Percentiles rank a stretch among this genome's conserved stretches.
These are phyloP conservation scores for Oryctes rhinoceros DNA, from an alignment of 1,140 invertebrate species.

Conservation along the genomic window DNA sequence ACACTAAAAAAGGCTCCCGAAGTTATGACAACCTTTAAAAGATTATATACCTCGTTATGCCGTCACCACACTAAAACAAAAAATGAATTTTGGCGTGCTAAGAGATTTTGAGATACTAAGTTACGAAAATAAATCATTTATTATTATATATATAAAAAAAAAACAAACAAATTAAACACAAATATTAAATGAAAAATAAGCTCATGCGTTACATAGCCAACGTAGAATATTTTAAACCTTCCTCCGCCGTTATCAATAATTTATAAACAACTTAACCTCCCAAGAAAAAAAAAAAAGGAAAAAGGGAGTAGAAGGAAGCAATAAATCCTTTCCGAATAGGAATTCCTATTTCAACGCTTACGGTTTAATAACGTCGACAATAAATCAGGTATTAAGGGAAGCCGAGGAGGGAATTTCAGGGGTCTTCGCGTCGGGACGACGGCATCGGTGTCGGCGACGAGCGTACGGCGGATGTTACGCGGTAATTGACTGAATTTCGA, in stretches of 20 bases:
- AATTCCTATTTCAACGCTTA: not conserved
- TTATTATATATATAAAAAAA: too few species aligned
- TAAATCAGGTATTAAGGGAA: not conserved
- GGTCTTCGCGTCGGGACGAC: not conserved
- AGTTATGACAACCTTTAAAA: too few species aligned
- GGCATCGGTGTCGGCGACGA: not conserved
- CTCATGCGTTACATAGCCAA: too few species aligned
- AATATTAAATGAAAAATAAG: too few species aligned
- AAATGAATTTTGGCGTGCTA: too few species aligned
- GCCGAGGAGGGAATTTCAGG: not conserved
- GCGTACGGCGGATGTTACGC: not conserved
- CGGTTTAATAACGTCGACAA: not conserved
- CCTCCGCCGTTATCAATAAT: not conserved
- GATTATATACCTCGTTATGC: too few species aligned
- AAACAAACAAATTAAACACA: too few species aligned
- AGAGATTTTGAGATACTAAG: too few species aligned
- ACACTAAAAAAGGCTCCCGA: too few species aligned
- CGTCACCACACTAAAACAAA: too few species aligned
- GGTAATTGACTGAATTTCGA: slow-evolving; percentile 8
- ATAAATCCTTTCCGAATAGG: not conserved
- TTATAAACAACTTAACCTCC: not conserved
- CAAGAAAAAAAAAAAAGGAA: not conserved
- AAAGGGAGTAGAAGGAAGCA: not conserved
- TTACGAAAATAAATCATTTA: too few species aligned
- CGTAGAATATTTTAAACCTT: not conserved